phyloP scores from a whole-genome alignment of 2,888 invertebrate species.

The Cephus pygmeus region DNA sequence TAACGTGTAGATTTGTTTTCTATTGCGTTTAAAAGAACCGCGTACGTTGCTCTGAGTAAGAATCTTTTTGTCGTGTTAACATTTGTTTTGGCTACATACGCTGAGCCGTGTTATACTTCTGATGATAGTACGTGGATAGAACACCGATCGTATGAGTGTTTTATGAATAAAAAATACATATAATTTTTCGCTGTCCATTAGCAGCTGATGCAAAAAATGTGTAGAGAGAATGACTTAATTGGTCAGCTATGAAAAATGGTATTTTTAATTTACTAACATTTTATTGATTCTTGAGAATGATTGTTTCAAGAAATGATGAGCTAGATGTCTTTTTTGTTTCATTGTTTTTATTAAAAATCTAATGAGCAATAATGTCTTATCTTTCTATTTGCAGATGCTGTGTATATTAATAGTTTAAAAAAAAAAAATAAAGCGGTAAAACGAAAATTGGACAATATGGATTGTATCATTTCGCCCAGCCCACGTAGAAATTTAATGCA shows the following conservation, averaged over 20 bases:
- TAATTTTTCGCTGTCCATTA: background rate
- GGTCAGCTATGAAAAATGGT: background rate
- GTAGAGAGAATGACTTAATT: background rate
- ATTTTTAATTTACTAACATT: background rate
- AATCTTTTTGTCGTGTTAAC: background rate
- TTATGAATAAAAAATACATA: background rate
- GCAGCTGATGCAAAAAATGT: background rate
- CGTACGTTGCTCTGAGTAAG: background rate
- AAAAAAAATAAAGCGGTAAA: background rate
- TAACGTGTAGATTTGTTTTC: background rate
- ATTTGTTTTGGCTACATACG: background rate
- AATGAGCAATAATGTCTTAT: background rate
- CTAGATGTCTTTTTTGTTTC: background rate
- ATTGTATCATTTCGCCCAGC: background rate
- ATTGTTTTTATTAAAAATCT: background rate
- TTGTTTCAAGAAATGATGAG: background rate
- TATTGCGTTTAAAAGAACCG: background rate
- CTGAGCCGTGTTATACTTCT: background rate
- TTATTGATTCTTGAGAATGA: background rate
- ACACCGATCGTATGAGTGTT: background rate
- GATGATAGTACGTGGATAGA: background rate
- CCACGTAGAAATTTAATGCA: conserved; percentile 29
- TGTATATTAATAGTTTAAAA: background rate
- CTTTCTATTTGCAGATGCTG: background rate
- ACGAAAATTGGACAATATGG: background rate